phyloP scores from a whole-genome alignment of 2,113 vertebrate species.

The Leiothrix lutea region DNA sequence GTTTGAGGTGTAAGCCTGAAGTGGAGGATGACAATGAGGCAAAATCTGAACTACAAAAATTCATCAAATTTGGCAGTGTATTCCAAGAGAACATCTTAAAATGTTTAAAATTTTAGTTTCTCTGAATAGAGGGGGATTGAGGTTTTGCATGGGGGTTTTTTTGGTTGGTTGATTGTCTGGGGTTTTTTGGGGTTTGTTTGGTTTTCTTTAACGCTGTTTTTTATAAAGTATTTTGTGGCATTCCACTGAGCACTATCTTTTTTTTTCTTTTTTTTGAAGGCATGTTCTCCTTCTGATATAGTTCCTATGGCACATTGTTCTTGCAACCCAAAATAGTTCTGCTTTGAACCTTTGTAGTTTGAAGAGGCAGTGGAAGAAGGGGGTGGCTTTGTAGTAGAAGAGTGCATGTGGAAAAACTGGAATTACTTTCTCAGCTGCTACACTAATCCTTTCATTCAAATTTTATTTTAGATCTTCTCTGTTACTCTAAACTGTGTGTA shows the following conservation, averaged over 20 bases:
- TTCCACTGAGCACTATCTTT: not conserved
- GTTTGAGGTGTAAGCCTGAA: not conserved
- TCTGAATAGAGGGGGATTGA: not conserved
- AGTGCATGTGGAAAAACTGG: not conserved
- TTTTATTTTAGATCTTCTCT: not conserved
- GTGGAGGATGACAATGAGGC: not conserved
- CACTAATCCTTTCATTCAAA: not conserved
- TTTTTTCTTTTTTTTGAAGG: not conserved
- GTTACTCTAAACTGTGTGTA: not conserved
- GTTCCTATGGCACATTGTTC: not conserved
- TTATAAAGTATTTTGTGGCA: not conserved
- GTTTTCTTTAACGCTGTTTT: not conserved
- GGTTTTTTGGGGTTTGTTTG: not conserved
- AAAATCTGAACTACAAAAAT: not conserved
- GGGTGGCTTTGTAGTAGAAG: not conserved
- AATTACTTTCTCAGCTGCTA: not conserved
- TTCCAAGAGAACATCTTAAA: not conserved
- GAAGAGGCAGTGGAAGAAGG: not conserved
- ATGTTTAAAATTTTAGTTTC: not conserved
- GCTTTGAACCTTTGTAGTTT: not conserved
- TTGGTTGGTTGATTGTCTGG: not conserved
- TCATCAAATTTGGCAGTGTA: not conserved
- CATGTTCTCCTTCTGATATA: not conserved
- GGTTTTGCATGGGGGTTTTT: accelerated
- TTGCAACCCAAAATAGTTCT: not conserved